Evolutionary conservation across 1,140 invertebrate genomes (phyloP), one percentile per base, ranked within the genome.

Genomic region (Cotesia chilonis): DNA sequence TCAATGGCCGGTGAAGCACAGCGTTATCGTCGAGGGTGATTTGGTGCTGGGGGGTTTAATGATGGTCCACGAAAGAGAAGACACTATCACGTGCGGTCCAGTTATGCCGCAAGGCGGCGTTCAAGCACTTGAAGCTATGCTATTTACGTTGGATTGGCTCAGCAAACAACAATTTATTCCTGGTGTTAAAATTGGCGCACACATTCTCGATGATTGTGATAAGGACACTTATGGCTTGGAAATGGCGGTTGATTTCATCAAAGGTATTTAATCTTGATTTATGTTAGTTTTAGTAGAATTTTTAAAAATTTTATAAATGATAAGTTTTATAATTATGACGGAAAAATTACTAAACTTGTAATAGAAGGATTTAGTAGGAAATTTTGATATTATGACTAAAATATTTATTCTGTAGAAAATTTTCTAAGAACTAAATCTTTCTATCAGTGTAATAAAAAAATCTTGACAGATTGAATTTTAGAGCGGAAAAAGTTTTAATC

Each of bases 161-260:
- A 98, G 97, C 84, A 83, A 88, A 36, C 88, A 89, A 36, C 84
- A 89, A 47, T 82, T 87, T 60, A 85, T 95, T 38, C 93, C 94
- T 0, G 94, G 95, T 51, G 90, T 96, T 36, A 93, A 89, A 52
- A 86, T 98, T 7, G 96, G 96, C 9, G 94, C 95, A 1, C 93
- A 97, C 80, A 93, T 97, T 35, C 89, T 98, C 64, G 96, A 98
- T 81, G 97, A 98, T 83, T 98, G 97, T 85, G 96, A 98, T 86
- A 95, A 96, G 86, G 96, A 98, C 82, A 98, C 96, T 1, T 98
- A 97, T 82, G 96, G 97, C 3, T 87, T 98, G 36, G 96, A 98
- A 81, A 97, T 98, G 92, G 95, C 96, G 10, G 94, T 98, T 9
- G 96, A 98, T 85, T 98, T 98, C 83, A 98, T 98, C 74, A 96